Base-by-base conservation (phyloP, 1,140 invertebrate species). In the Centruroides vittatus region DNA sequence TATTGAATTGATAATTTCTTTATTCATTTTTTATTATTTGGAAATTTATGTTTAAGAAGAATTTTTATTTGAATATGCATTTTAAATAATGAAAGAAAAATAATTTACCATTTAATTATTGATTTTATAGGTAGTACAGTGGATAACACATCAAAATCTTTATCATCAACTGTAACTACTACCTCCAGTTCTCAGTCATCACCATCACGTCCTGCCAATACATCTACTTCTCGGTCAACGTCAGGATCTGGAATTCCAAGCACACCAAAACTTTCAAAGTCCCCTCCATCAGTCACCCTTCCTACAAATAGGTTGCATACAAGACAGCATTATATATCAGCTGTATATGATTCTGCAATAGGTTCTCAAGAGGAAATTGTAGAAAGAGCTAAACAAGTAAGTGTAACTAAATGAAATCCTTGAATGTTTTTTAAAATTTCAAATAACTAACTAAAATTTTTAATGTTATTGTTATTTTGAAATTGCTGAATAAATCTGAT, bases 371-470 rank as follows among this genome's bases (percentile, higher is more conserved):
- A 88, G 73, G 86, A 88, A 73, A 88, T 90, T 68, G 86, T 88
- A 4, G 73, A 90, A 73, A 86, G 87, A 73, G 88, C 88, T 1
- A 93, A 91, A 75, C 89, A 93, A 75, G 81, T 82, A 56, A 47
- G 8, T 34, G 23, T 23, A 23, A 23, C 23, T 23, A 23, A 23
- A 23, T 23, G 23, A 23, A 23, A 23, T 23, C 23, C 23, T 23
- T 23, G 2, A 23, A 23, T 23, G 23, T 0, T 23, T 23, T 23
- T 23, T 23, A 23, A 23, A 23, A 23, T 23, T 23, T 23, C 23
- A 23, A 23, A 23, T 23, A 23, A 23, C 23, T 23, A 23, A 23
- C 23, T 23, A 23, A 23, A 23, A 23, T 23, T 23, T 23, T 23
- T 23, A 23, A 23, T 23, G 23, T 23, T 23, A 23, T 23, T 23